Percentiles rank a stretch among this genome's conserved stretches.
phyloP scores from a whole-genome alignment of 2,888 invertebrate genomes.

The Ferrisia virgata region DNA sequence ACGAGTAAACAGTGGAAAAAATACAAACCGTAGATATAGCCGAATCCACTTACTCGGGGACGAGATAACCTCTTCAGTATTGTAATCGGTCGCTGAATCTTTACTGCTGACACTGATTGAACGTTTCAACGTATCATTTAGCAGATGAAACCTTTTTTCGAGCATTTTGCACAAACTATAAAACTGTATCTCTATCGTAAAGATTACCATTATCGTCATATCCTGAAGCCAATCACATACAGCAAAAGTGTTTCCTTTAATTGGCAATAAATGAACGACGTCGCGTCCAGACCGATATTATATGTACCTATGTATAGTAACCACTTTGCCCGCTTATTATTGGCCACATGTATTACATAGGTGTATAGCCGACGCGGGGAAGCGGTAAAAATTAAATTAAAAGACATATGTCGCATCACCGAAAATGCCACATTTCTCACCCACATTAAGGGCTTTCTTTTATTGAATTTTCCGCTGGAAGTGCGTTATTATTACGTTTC shows the following conservation, averaged over 20 bases:
- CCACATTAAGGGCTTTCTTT: background rate
- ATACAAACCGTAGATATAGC: background rate
- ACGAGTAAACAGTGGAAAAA: background rate
- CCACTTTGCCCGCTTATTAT: background rate
- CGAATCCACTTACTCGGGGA: background rate
- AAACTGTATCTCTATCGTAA: conserved; percentile 36
- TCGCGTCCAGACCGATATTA: background rate
- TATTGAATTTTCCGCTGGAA: background rate
- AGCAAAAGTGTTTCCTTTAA: background rate
- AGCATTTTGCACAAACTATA: conserved; percentile 27
- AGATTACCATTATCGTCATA: conserved; percentile 20
- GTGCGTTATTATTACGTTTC: background rate
- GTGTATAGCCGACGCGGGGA: too few species aligned
- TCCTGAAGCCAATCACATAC: conserved; percentile 2
- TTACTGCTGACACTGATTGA: background rate
- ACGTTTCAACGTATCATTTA: background rate
- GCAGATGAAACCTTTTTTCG: background rate
- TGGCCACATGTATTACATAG: background rate
- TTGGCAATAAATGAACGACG: background rate
- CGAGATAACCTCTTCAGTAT: background rate
- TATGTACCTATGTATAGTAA: too few species aligned
- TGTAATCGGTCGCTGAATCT: background rate
- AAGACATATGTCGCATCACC: background rate
- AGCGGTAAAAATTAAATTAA: background rate
- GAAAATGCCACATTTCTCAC: background rate